Evolutionary conservation across 2,113 vertebrate genomes (phyloP).

Genomic region (Alexandromys fortis): DNA sequence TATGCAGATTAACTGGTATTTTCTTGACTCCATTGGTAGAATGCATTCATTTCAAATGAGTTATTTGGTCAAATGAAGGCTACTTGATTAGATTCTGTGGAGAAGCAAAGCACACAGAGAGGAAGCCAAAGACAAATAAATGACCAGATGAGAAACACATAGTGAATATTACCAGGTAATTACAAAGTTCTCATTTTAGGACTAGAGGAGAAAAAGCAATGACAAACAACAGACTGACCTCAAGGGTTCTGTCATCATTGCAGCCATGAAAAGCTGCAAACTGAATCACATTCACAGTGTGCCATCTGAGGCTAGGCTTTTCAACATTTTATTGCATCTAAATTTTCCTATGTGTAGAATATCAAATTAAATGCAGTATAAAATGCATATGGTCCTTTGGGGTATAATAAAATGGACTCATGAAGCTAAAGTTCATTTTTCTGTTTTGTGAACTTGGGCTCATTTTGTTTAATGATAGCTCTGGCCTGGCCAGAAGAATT

Average conservation of each 20-base stretch:
- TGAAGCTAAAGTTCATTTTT: not conserved
- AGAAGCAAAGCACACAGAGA: not conserved
- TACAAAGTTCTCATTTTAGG: not conserved
- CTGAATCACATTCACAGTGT: not conserved
- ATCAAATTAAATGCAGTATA: slow-evolving; percentile 43
- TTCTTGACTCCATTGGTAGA: not conserved
- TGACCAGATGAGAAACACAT: not conserved
- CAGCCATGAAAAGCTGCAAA: not conserved
- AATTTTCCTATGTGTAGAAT: slow-evolving; percentile 43
- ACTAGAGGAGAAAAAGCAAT: not conserved
- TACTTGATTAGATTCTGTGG: not conserved
- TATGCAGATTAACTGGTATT: not conserved
- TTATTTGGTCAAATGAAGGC: not conserved
- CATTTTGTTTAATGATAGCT: slow-evolving; percentile 10
- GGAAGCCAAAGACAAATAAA: not conserved
- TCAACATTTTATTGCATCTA: slow-evolving; percentile 15
- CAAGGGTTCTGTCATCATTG: not conserved
- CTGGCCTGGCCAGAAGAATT: not conserved
- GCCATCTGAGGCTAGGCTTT: not conserved
- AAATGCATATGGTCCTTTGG: not conserved
- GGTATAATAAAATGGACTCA: slow-evolving; percentile 9
- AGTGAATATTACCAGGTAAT: not conserved
- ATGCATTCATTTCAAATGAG: not conserved
- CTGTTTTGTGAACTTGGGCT: not conserved
- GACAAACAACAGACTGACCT: not conserved